Base-by-base conservation (phyloP, 2,797 vertebrate genomes). In the Sparidentex hasta region DNA sequence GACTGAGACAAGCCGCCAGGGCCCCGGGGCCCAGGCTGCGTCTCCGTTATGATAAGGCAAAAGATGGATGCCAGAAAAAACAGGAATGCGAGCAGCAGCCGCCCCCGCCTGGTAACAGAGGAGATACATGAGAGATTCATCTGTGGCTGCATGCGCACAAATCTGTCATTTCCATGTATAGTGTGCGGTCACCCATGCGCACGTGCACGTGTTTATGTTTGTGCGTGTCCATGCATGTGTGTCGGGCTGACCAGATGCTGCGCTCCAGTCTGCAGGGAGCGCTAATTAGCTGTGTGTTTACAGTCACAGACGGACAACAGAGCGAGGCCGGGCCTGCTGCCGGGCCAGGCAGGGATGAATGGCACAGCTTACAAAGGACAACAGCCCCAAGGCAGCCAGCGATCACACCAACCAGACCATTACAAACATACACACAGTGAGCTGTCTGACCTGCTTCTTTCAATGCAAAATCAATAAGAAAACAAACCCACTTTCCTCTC, bases 251-350 rank as follows among this genome's bases (percentile, higher is more conserved):
- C 84, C 93, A 94, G 91, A 92, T 91, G 90, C 87, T 59, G 56
- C 0, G 16, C 75, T 69, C 52, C 71, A 44, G 90, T 90, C 92
- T 83, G 83, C 78, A 83, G 91, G 91, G 93, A 91, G 81, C 74
- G 1, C 71, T 88, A 88, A 92, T 93, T 92, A 91, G 86, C 87
- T 23, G 78, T 17, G 81, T 91, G 87, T 92, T 91, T 91, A 87
- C 87, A 88, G 88, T 78, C 87, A 78, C 87, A 89, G 84, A 80
- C 71, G 71, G 85, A 90, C 87, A 71, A 87, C 89, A 84, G 82
- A 82, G 76, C 38, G 76, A 75, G 81, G 85, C 83, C 73, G 18
- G 44, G 82, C 80, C 74, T 62, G 83, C 86, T 66, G 84, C 85
- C 17, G 87, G 87, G 82, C 87, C 84, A 65, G 85, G 74, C 74